phyloP scores from a whole-genome alignment of 53 echinoderm and acorn worm genomes.

The Paracentrotus lividus region DNA sequence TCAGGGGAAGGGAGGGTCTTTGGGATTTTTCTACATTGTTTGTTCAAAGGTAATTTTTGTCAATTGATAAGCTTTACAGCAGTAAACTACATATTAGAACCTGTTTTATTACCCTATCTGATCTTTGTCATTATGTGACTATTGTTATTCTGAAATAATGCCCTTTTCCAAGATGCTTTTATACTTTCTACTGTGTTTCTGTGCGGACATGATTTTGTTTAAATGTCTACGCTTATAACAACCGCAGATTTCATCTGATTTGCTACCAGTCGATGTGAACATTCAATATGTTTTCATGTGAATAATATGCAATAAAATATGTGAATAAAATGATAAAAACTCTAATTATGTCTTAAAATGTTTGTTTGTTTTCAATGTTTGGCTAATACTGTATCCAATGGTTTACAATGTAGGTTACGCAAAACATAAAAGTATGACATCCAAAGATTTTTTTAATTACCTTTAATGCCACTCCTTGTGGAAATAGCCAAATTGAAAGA shows the following conservation, averaged over 20 bases:
- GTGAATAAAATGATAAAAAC: slow-evolving; percentile 40
- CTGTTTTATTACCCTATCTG: background rate
- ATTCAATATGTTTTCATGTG: slow-evolving; percentile 41
- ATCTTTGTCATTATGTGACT: background rate
- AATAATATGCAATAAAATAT: slow-evolving; percentile 53
- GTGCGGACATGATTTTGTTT: background rate
- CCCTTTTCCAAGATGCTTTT: background rate
- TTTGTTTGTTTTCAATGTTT: background rate
- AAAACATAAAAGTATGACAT: too few species aligned
- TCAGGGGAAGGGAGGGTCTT: background rate
- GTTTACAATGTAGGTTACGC: background rate
- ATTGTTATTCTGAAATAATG: background rate
- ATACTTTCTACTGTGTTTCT: background rate
- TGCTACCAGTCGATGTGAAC: background rate
- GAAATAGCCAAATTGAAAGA: background rate
- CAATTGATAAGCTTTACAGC: background rate
- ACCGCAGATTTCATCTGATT: background rate
- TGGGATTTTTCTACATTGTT: background rate
- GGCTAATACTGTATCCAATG: too few species aligned
- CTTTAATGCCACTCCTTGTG: too few species aligned
- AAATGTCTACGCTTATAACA: background rate
- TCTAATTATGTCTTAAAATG: background rate
- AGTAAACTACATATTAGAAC: background rate
- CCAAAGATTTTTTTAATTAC: too few species aligned
- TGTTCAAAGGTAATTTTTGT: background rate